Percentiles rank a stretch among this genome's conserved stretches.
phyloP scores from a whole-genome alignment of 2,888 invertebrate genomes.

The Lomographa bimaculata region DNA sequence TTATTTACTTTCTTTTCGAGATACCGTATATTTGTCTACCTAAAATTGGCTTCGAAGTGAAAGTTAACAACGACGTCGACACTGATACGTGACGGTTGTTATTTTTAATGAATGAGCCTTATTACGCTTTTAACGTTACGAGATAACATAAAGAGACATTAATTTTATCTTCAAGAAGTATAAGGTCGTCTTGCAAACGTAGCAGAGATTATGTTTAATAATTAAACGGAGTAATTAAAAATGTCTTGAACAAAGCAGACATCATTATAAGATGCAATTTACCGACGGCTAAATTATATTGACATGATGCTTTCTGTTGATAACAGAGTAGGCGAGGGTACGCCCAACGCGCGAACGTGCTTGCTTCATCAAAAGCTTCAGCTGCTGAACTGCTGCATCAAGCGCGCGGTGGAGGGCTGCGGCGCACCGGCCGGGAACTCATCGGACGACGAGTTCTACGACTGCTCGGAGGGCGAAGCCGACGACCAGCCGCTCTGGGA shows the following conservation, averaged over 20 bases:
- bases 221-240: too few species aligned
- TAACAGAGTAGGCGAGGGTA: slow-evolving; percentile 89
- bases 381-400: slow-evolving; percentile 91
- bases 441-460: slow-evolving; percentile 90
- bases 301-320: slow-evolving; percentile 38
- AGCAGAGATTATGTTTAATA: too few species aligned
- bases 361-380: slow-evolving; percentile 97
- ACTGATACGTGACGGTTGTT: slow-evolving; percentile 49
- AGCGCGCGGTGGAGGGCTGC: slow-evolving; percentile 79
- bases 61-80: slow-evolving; percentile 59
- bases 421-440: slow-evolving; percentile 56
- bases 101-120: slow-evolving; percentile 27
- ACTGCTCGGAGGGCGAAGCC: slow-evolving; percentile 85
- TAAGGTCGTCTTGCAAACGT: neutral
- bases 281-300: too few species aligned
- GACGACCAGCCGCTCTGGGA: slow-evolving; percentile 75
- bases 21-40: slow-evolving; percentile 57
- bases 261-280: too few species aligned
- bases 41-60: slow-evolving; percentile 59
- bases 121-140: slow-evolving; percentile 1
- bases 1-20: slow-evolving; percentile 68
- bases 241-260: too few species aligned
- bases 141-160: too few species aligned
- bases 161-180: neutral
- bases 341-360: slow-evolving; percentile 94